These are phyloP conservation scores for Phaonia tiefii DNA, from an alignment of 2,888 invertebrate genomes.

Conservation along the genomic window DNA sequence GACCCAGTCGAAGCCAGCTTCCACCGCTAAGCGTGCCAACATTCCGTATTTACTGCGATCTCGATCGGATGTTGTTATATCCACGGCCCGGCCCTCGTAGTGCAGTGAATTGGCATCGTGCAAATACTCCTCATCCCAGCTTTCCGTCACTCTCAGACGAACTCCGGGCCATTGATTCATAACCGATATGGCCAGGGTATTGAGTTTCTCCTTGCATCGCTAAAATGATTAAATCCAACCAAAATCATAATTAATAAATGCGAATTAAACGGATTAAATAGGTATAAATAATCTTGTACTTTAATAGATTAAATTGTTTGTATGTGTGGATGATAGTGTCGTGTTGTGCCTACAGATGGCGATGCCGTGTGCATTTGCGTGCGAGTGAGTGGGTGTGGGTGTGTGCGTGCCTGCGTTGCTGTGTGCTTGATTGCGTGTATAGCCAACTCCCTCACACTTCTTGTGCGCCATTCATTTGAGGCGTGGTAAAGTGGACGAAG, in stretches of 20 bases:
- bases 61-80: constrained; percentile 96
- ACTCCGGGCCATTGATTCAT: constrained; percentile 99
- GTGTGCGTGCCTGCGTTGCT: neutral
- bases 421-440: constrained; percentile 51
- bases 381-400: neutral
- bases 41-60: constrained; percentile 97
- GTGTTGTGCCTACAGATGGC: neutral
- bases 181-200: constrained; percentile 96
- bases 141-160: constrained; percentile 94
- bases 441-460: constrained; percentile 64
- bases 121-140: constrained; percentile 95
- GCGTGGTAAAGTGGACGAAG: constrained; percentile 32
- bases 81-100: constrained; percentile 98
- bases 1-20: constrained; percentile 99
- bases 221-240: constrained; percentile 81
- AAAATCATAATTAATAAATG: constrained; percentile 22
- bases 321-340: neutral
- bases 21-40: constrained; percentile 96
- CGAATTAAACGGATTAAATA: constrained; percentile 30
- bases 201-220: constrained; percentile 97
- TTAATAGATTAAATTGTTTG: neutral
- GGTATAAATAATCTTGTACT: no score
- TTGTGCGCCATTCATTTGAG: constrained; percentile 8
- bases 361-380: neutral
- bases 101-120: constrained; percentile 89